Evolutionary conservation across 2,113 vertebrate species (phyloP).

Genomic region (Myiopsitta monachus): DNA sequence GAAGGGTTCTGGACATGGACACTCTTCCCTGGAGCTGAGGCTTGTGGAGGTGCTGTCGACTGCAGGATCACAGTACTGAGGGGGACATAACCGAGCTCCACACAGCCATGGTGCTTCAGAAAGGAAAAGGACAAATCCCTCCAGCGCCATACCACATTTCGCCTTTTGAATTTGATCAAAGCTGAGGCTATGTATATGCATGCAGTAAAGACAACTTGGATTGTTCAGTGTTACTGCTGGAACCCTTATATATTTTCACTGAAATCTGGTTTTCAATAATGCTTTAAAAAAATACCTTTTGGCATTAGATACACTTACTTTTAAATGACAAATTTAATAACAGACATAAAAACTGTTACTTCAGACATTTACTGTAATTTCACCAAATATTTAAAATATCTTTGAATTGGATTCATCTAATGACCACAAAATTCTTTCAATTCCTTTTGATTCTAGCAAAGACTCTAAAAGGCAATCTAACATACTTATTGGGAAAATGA

Average conservation of each 20-base stretch:
- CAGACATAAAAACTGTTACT: background rate
- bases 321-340: background rate
- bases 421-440: background rate
- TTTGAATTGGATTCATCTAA: background rate
- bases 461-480: background rate
- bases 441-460: background rate
- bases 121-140: background rate
- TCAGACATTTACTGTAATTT: background rate
- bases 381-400: constrained; percentile 23
- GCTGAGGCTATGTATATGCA: background rate
- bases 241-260: background rate
- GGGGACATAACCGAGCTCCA: background rate
- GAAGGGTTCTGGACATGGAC: background rate
- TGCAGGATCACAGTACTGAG: background rate
- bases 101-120: background rate
- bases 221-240: background rate
- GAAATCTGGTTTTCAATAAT: background rate
- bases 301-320: background rate
- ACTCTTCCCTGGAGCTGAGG: background rate
- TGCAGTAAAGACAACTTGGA: background rate
- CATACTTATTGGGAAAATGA: background rate
- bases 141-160: background rate
- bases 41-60: background rate
- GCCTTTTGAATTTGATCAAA: background rate
- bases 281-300: background rate